Base-by-base conservation (phyloP, 1,140 invertebrate genomes). In the Leptinotarsa texana region DNA sequence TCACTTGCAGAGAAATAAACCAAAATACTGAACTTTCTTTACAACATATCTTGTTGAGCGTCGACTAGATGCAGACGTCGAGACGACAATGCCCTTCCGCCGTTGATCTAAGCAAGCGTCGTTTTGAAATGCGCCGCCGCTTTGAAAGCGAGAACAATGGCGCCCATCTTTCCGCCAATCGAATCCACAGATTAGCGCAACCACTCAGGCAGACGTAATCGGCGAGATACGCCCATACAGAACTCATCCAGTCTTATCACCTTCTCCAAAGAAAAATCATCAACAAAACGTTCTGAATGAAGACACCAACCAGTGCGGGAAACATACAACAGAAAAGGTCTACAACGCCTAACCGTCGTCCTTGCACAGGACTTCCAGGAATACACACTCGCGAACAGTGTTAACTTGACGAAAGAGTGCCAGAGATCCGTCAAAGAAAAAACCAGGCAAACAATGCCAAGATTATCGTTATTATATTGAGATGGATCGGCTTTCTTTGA, bases 71-170 rank as follows among this genome's bases (percentile, higher is more conserved):
- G 74, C 74, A 75, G 75, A 76, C 82, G 81, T 82, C 81, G 75
- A 65, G 78, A 82, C 81, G 81, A 74, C 74, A 82, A 80, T 82
- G 81, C 70, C 70, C 67, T 47, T 68, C 67, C 78, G 78, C 76
- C 76, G 80, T 49, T 76, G 72, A 77, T 75, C 75, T 78, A 63
- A 74, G 76, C 78, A 75, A 79, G 78, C 80, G 82, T 80, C 82
- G 77, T 33, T 73, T 48, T 73, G 73, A 70, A 72, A 78, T 79
- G 83, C 82, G 83, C 79, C 82, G 82, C 73, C 82, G 82, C 81
- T 73, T 73, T 78, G 73, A 72, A 72, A 69, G 67, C 75, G 73
- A 24, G 78, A 82, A 84, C 83, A 84, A 84, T 84, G 83, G 83
- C 83, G 83, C 80, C 82, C 63, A 51, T 48, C 63, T 68, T 49